Conservation (phyloP, 2,797 vertebrate genomes). For the Spheniscus humboldti region DNA sequence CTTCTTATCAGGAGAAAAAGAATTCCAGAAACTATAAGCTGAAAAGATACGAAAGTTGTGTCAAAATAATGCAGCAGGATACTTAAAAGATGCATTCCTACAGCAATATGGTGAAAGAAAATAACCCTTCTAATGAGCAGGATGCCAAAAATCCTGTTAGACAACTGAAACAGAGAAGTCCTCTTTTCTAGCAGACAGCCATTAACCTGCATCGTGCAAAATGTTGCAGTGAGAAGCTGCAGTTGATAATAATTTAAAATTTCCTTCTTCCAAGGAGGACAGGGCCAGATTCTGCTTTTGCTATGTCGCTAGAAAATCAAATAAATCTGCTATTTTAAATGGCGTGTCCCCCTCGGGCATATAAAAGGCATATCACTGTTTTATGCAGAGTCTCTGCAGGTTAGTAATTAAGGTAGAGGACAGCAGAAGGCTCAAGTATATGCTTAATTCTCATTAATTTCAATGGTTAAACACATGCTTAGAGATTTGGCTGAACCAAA, state of each 20-base stretch:
- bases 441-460: not conserved
- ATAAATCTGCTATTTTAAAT: not conserved
- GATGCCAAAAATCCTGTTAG: not conserved
- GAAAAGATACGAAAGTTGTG: not conserved
- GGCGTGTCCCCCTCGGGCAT: accelerated
- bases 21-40: not conserved
- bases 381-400: not conserved
- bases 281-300: not conserved
- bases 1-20: not conserved
- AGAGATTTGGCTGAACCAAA: not conserved
- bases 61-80: not conserved
- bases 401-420: not conserved
- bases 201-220: not conserved
- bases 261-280: not conserved
- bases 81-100: not conserved
- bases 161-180: not conserved
- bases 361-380: not conserved
- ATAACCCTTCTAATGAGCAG: not conserved
- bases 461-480: not conserved
- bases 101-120: not conserved
- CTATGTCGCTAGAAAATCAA: not conserved
- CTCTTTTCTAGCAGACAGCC: not conserved
- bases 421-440: not conserved
- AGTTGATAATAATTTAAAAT: not conserved
- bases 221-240: not conserved